These are phyloP conservation scores for Meloidogyne exigua DNA, from an alignment of 1,140 invertebrate genomes.

Conservation along the genomic window DNA sequence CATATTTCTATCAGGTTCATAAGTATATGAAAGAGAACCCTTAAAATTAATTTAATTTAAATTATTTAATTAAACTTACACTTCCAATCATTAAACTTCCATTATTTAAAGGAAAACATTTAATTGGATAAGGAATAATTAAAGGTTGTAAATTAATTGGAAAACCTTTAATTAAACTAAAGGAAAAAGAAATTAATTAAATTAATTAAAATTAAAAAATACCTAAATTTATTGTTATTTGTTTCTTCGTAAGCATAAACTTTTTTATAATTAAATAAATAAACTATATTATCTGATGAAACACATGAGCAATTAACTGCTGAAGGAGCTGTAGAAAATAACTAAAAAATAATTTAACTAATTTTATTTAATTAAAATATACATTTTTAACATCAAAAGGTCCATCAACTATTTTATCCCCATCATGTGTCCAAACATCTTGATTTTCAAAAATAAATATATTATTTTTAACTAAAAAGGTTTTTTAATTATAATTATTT, in stretches of 20 bases:
- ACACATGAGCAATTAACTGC: not conserved
- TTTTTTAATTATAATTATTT: not conserved
- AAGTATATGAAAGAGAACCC: not conserved
- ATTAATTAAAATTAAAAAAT: not conserved
- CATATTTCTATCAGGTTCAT: not conserved
- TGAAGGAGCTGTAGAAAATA: not conserved
- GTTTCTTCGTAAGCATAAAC: not conserved
- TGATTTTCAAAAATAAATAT: not conserved
- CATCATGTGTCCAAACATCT: not conserved
- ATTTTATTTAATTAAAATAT: not conserved
- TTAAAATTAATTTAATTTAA: not conserved
- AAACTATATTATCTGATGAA: not conserved
- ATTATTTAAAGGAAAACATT: slow-evolving; percentile 5
- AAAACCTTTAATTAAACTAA: not conserved
- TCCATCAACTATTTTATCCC: not conserved
- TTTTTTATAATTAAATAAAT: slow-evolving; percentile 2
- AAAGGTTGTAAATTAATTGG: not conserved
- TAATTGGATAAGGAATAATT: not conserved
- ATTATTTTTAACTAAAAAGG: not conserved
- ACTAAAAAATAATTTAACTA: not conserved
- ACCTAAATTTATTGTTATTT: too few relatives aligned
- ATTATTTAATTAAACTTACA: not conserved
- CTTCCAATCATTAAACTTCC: not conserved
- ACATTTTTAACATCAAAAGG: not conserved
- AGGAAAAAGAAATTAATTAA: not conserved